Percentiles rank a stretch among this genome's conserved stretches.
These are phyloP conservation scores for Porites rus DNA, from an alignment of 92 coral and sea anemone genomes.

Conservation along the genomic window DNA sequence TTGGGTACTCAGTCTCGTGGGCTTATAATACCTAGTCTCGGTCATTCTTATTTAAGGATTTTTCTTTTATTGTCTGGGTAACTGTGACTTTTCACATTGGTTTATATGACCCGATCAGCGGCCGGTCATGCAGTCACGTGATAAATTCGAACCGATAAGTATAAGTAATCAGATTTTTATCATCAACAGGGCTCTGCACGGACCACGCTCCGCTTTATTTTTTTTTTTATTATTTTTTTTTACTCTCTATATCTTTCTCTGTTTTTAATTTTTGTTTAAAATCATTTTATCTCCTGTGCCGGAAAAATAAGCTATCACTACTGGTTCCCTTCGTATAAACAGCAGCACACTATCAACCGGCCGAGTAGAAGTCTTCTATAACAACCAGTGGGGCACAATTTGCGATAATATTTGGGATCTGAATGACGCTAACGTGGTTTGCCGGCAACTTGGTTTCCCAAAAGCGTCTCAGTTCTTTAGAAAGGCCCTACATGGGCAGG, in stretches of 20 bases:
- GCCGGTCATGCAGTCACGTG: no score
- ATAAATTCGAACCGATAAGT: no score
- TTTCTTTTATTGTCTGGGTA: no score
- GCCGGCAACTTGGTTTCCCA: conserved; percentile 25
- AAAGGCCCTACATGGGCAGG: background rate
- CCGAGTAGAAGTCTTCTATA: conserved; percentile 15
- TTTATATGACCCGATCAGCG: no score
- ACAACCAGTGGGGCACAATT: conserved; percentile 23
- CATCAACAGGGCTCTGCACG: no score
- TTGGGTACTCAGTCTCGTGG: no score
- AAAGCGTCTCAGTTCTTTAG: background rate
- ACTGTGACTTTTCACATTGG: no score
- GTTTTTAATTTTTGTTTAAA: background rate
- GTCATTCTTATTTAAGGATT: no score
- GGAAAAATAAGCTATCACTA: background rate
- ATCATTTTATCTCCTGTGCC: background rate
- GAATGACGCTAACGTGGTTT: background rate
- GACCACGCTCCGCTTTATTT: no score
- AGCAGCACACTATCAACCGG: background rate
- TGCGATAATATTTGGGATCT: conserved; percentile 6
- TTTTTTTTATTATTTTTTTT: no score
- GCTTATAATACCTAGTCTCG: no score
- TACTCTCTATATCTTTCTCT: background rate
- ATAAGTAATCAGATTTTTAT: no score
- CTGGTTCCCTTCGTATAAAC: background rate